phyloP scores from a whole-genome alignment of 2,888 invertebrate genomes.

The Aphelenchoides bicaudatus region DNA sequence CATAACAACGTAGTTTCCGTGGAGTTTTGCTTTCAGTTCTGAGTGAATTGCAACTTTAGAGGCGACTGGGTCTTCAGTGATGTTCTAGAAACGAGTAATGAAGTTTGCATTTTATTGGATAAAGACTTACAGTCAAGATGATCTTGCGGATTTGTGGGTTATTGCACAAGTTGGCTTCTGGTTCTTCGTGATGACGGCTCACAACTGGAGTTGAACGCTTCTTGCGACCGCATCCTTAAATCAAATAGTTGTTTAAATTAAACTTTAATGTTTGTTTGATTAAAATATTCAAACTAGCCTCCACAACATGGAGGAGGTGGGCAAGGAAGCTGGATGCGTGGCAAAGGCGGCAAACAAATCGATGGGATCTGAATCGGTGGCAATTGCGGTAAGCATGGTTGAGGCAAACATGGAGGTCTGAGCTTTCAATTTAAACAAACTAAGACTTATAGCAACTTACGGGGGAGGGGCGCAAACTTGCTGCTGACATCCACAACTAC shows the following conservation, averaged over 20 bases:
- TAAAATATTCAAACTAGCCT: no score
- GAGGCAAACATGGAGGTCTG: slow-evolving; percentile 28
- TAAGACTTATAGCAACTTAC: no score
- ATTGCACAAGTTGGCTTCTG: slow-evolving; percentile 34
- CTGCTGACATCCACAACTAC: no score
- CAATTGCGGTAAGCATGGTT: slow-evolving; percentile 28
- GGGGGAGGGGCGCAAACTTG: slow-evolving; percentile 9
- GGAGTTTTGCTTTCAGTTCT: slow-evolving; percentile 40
- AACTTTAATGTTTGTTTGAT: no score
- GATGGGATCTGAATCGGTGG: slow-evolving; percentile 26
- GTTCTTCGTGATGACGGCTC: slow-evolving; percentile 21
- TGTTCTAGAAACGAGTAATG: no score
- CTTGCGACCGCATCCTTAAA: slow-evolving; percentile 46
- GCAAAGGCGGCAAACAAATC: slow-evolving; percentile 5
- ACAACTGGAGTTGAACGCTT: slow-evolving; percentile 34
- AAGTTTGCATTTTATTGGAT: slow-evolving; percentile 7
- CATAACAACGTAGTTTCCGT: slow-evolving; percentile 43
- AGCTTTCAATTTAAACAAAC: no score
- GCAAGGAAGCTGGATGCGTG: slow-evolving; percentile 3
- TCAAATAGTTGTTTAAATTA: no score
- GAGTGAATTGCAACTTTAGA: slow-evolving; percentile 44
- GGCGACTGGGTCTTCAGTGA: slow-evolving; percentile 32
- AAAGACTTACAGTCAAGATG: slow-evolving; percentile 38
- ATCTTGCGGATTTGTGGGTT: slow-evolving; percentile 40
- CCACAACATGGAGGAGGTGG: slow-evolving; percentile 22